These are phyloP conservation scores for Sardinella longiceps DNA, from an alignment of 2,797 vertebrate genomes.

Conservation along the genomic window DNA sequence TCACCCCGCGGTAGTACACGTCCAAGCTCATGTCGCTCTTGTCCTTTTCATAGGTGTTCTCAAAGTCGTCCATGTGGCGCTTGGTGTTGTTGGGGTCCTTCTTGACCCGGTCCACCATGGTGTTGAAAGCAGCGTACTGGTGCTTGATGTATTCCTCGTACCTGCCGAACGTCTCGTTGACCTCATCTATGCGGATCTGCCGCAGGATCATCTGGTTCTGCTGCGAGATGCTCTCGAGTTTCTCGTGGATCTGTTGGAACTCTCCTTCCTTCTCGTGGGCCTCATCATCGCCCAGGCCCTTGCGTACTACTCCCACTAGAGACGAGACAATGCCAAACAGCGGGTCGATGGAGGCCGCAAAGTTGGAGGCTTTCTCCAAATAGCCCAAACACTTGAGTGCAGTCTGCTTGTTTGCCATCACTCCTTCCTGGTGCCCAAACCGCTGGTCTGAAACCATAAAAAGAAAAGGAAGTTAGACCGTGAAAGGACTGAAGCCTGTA, in stretches of 20 bases:
- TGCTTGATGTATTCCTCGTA: conserved; percentile 80
- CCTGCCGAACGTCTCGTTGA: conserved; percentile 74
- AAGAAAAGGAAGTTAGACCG: background rate
- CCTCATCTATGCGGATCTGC: conserved; percentile 72
- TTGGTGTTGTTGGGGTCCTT: conserved; percentile 59
- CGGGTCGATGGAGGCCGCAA: conserved; percentile 78
- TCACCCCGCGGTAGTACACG: conserved; percentile 73
- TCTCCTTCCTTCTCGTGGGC: conserved; percentile 67
- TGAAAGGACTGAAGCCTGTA: background rate
- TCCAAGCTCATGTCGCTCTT: conserved; percentile 69
- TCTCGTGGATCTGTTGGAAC: conserved; percentile 66
- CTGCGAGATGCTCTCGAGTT: conserved; percentile 74
- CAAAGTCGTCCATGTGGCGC: conserved; percentile 65
- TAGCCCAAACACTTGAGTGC: conserved; percentile 66
- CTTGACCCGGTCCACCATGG: conserved; percentile 71
- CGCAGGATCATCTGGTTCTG: conserved; percentile 72
- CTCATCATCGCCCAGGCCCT: conserved; percentile 67
- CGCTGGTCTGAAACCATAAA: background rate
- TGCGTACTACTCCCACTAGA: conserved; percentile 72
- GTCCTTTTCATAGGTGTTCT: conserved; percentile 70
- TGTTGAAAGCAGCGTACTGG: conserved; percentile 73
- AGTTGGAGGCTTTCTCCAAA: conserved; percentile 75
- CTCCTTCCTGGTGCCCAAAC: conserved; percentile 33
- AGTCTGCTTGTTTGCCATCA: conserved; percentile 73
- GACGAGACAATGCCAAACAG: conserved; percentile 78